phyloP scores from a whole-genome alignment of 2,888 invertebrate species.

The Buathra laborator region DNA sequence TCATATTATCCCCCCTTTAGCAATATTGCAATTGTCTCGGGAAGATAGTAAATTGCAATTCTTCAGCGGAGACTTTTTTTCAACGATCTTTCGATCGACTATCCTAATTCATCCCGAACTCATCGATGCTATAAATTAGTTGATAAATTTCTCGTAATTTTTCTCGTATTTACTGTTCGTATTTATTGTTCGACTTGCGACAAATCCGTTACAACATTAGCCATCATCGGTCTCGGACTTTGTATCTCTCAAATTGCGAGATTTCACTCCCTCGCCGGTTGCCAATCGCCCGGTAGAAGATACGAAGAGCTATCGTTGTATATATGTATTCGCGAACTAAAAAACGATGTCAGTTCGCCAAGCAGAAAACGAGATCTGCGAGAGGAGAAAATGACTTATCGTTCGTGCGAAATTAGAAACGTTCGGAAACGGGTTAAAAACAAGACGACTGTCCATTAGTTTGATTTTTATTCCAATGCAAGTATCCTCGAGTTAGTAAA shows the following conservation, averaged over 20 bases:
- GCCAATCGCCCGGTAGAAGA: conserved; percentile 37
- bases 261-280: conserved; percentile 40
- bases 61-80: not conserved
- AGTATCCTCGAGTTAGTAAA: not conserved
- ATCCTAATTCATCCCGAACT: not conserved
- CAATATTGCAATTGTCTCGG: not conserved
- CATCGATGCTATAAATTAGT: not conserved
- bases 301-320: not conserved
- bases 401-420: conserved; percentile 22
- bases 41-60: not conserved
- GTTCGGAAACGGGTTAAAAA: not conserved
- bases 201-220: not conserved
- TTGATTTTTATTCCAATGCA: not conserved
- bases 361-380: not conserved
- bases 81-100: not conserved
- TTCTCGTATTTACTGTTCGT: not conserved
- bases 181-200: conserved; percentile 15
- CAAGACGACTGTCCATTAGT: not conserved
- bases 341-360: conserved; percentile 31
- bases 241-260: conserved; percentile 31
- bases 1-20: not conserved
- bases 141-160: not conserved
- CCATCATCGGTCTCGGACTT: conserved; percentile 66
- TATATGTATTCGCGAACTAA: not conserved
- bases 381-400: conserved; percentile 22